phyloP scores from a whole-genome alignment of 2,113 vertebrate genomes.

The Tragelaphus scriptus region DNA sequence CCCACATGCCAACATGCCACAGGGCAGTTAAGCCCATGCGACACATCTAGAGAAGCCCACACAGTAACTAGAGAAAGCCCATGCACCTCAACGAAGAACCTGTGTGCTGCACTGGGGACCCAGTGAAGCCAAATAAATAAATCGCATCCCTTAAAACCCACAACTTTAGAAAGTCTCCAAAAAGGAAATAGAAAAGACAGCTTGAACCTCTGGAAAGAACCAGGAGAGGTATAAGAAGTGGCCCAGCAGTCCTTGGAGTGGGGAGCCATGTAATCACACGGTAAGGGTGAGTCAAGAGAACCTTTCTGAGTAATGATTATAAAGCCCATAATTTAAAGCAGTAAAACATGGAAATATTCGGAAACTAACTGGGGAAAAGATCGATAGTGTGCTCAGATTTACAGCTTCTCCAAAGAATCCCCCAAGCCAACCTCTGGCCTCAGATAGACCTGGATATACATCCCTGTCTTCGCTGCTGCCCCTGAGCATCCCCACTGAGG shows the following conservation, averaged over 20 bases:
- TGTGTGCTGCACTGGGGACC: background rate
- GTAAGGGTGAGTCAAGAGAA: background rate
- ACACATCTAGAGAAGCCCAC: background rate
- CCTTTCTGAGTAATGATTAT: conserved; percentile 8
- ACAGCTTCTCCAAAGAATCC: background rate
- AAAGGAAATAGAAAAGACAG: background rate
- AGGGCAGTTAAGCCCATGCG: background rate
- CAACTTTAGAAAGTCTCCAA: background rate
- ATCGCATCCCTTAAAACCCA: background rate
- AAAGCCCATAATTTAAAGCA: background rate
- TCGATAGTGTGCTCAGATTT: background rate
- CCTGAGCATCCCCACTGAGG: background rate
- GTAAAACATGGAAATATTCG: conserved; percentile 1
- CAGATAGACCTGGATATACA: background rate
- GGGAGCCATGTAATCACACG: background rate
- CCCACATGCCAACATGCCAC: background rate
- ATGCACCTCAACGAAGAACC: background rate
- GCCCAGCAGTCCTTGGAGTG: background rate
- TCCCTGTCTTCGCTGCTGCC: background rate
- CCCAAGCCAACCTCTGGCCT: background rate
- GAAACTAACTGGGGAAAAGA: background rate
- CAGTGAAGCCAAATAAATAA: background rate
- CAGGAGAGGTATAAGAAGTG: background rate
- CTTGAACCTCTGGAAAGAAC: background rate
- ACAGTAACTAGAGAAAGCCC: background rate